Evolutionary conservation across 2,888 invertebrate species (phyloP).

Genomic region (Scaptomyza tumidula): DNA sequence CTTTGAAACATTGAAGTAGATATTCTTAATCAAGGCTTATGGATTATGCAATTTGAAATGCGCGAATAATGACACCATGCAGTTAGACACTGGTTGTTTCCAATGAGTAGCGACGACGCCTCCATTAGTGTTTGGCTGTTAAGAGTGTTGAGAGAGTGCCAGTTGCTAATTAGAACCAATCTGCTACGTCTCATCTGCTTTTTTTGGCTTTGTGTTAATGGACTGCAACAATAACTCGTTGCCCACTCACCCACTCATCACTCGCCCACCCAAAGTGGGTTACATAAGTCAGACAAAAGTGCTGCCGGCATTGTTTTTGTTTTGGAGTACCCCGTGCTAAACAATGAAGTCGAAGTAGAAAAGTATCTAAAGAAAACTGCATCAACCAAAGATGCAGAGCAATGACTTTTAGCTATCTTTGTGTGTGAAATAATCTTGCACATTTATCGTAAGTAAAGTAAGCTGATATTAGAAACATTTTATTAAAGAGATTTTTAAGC

Average conservation of each 20-base stretch:
- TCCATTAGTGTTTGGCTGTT: conserved; percentile 66
- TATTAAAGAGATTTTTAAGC: too few species aligned
- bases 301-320: conserved; percentile 22
- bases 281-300: conserved; percentile 56
- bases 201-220: conserved; percentile 53
- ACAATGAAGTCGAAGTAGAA: conserved; percentile 23
- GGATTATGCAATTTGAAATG: conserved; percentile 66
- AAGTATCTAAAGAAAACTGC: conserved; percentile 19
- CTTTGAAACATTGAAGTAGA: too few species aligned
- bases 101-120: conserved; percentile 27
- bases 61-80: conserved; percentile 68
- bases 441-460: too few species aligned
- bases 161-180: conserved; percentile 59
- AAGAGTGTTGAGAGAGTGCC: conserved; percentile 42
- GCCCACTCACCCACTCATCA: neutral
- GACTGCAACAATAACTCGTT: conserved; percentile 63
- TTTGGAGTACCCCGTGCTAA: conserved; percentile 19
- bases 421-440: too few species aligned
- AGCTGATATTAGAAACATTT: too few species aligned
- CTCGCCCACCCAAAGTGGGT: conserved; percentile 34
- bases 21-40: neutral
- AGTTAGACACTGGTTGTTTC: conserved; percentile 1
- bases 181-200: conserved; percentile 39
- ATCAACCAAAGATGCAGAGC: conserved; percentile 2
- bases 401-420: neutral